phyloP scores from a whole-genome alignment of 1,140 invertebrate species.

The Tetramorium parvispinum region DNA sequence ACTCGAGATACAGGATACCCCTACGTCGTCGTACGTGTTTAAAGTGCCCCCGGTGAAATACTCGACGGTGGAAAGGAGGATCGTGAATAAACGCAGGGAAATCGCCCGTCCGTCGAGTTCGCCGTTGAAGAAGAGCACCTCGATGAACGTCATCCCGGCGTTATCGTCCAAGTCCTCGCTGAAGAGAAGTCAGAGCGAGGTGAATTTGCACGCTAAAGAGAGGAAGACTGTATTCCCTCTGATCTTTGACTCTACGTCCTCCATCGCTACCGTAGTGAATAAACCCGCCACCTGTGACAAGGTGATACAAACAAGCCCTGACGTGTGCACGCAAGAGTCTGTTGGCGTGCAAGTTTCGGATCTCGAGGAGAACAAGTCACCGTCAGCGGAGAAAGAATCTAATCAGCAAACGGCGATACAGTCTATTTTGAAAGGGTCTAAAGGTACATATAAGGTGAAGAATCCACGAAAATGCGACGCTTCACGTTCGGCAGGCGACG shows the following conservation, averaged over 20 bases:
- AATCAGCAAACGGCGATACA: slow-evolving; percentile 77
- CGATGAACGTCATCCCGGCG: slow-evolving; percentile 80
- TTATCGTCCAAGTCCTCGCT: slow-evolving; percentile 66
- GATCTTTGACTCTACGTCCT: slow-evolving; percentile 83
- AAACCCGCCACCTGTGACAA: slow-evolving; percentile 83
- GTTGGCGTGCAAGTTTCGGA: slow-evolving; percentile 82
- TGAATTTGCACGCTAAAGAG: slow-evolving; percentile 79
- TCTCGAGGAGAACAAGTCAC: slow-evolving; percentile 78
- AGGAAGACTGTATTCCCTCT: slow-evolving; percentile 70
- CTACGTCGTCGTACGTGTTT: slow-evolving; percentile 66
- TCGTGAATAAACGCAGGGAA: slow-evolving; percentile 48
- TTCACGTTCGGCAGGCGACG: background rate
- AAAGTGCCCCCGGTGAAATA: slow-evolving; percentile 71
- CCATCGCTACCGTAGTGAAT: slow-evolving; percentile 83
- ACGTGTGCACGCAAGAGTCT: slow-evolving; percentile 75
- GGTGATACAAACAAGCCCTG: slow-evolving; percentile 81
- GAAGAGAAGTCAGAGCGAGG: slow-evolving; percentile 83
- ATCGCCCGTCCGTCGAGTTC: slow-evolving; percentile 15
- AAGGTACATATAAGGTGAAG: slow-evolving; percentile 77
- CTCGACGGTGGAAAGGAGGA: slow-evolving; percentile 52
- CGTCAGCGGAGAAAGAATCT: slow-evolving; percentile 76
- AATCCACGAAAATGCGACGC: slow-evolving; percentile 33
- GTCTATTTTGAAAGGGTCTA: slow-evolving; percentile 79
- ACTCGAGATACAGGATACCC: slow-evolving; percentile 54
- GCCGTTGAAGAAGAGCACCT: slow-evolving; percentile 80